Evolutionary conservation across 2,113 vertebrate species (phyloP).

Genomic region (Scortum barcoo): DNA sequence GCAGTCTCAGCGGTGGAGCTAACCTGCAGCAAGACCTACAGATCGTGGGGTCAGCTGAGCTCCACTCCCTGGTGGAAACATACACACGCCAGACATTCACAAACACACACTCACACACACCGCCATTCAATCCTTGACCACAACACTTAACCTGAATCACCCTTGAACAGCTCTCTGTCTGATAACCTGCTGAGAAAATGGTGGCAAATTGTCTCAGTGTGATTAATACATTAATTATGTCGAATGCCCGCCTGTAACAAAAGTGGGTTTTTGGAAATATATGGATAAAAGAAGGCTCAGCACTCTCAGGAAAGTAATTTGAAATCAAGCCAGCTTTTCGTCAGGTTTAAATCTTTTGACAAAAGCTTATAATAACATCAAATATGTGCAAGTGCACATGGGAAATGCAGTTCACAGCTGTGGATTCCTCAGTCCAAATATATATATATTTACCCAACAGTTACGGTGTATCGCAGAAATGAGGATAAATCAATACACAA

Average conservation of each 20-base stretch:
- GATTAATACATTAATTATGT: not conserved
- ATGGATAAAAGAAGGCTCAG: not conserved
- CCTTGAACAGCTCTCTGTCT: slow-evolving; percentile 11
- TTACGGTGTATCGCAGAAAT: not conserved
- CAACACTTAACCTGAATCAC: slow-evolving; percentile 48
- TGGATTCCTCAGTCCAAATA: not conserved
- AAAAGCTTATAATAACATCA: not conserved
- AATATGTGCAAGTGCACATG: not conserved
- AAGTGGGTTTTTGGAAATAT: not conserved
- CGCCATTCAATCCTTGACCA: slow-evolving; percentile 21
- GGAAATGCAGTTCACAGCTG: not conserved
- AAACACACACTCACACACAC: not conserved
- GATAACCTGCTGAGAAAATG: slow-evolving; percentile 28
- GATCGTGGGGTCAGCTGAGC: slow-evolving; percentile 42
- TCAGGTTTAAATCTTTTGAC: not conserved
- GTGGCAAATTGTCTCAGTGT: slow-evolving; percentile 3
- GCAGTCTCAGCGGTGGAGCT: slow-evolving; percentile 44
- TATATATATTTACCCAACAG: not conserved
- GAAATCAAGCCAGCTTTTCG: not conserved
- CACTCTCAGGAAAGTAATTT: not conserved
- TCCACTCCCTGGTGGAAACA: slow-evolving; percentile 39
- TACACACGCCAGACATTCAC: not conserved
- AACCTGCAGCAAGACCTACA: slow-evolving; percentile 47
- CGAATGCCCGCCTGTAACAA: not conserved
- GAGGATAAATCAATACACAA: not conserved